Conservation (phyloP, 2,797 vertebrate genomes). For the Amphiprion clarkii region DNA sequence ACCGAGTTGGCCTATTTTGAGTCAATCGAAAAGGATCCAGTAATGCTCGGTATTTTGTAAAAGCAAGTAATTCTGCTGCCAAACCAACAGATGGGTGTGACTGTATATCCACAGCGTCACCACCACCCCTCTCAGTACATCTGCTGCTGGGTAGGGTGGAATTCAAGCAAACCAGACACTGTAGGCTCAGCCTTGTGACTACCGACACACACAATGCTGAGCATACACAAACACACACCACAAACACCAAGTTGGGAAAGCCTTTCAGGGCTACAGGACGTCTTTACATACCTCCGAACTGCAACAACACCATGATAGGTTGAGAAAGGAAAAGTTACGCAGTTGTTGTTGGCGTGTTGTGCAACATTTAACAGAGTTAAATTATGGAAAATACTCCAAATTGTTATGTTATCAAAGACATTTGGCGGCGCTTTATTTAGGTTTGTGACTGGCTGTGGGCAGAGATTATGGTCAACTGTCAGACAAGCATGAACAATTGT, state of each 20-base stretch:
- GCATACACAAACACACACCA: slow-evolving; percentile 25
- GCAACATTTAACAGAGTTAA: neutral
- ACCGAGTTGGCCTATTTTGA: slow-evolving; percentile 12
- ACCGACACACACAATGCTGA: slow-evolving; percentile 28
- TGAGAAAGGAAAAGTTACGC: neutral
- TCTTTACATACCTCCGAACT: slow-evolving; percentile 16
- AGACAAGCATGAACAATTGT: neutral
- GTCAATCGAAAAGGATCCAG: slow-evolving; percentile 25
- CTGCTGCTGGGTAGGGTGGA: slow-evolving; percentile 65
- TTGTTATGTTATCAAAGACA: neutral
- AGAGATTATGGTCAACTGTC: no score
- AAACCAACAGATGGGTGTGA: slow-evolving; percentile 72
- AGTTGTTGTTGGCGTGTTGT: neutral
- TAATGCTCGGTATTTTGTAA: slow-evolving; percentile 53
- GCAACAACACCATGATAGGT: neutral
- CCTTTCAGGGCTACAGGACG: neutral
- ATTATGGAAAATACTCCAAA: neutral
- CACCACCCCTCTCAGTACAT: slow-evolving; percentile 61
- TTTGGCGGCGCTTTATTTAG: neutral
- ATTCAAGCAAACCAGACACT: slow-evolving; percentile 56
- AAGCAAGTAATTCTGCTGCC: slow-evolving; percentile 57
- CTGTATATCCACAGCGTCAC: slow-evolving; percentile 54
- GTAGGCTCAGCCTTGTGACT: slow-evolving; percentile 57
- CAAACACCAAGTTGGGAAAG: neutral
- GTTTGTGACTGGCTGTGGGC: no score